Conservation (phyloP, 1,140 invertebrate species). For the Orius insidiosus region DNA sequence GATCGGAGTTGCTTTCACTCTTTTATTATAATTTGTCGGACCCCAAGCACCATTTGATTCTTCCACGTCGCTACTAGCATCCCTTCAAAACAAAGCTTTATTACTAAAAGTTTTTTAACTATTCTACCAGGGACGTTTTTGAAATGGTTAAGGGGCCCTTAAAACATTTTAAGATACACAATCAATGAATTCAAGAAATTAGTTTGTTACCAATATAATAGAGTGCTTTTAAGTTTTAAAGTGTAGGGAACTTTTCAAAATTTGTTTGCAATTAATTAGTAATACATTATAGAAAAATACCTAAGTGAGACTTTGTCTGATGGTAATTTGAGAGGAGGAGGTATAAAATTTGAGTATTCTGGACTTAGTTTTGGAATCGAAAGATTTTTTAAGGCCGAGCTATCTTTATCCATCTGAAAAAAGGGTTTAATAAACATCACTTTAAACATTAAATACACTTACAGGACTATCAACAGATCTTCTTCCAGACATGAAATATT, state of each 20-base stretch:
- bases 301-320: conserved; percentile 4
- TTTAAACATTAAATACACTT: not conserved
- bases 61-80: conserved; percentile 15
- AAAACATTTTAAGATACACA: no score
- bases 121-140: no score
- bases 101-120: no score
- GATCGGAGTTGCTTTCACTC: conserved; percentile 8
- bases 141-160: no score
- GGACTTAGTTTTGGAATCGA: conserved; percentile 18
- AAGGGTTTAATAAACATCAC: not conserved
- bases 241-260: no score
- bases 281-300: not conserved
- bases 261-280: no score
- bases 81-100: conserved; percentile 12
- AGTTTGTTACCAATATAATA: no score
- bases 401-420: conserved; percentile 16
- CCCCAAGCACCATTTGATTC: conserved; percentile 16
- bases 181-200: no score
- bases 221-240: no score
- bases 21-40: conserved; percentile 7
- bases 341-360: conserved; percentile 21
- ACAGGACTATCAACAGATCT: conserved; percentile 5
- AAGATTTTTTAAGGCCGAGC: conserved; percentile 9
- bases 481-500: conserved; percentile 35
- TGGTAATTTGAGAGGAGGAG: conserved; percentile 18